Conservation (phyloP, 2,888 invertebrate species). For the Anoncus sp. region DNA sequence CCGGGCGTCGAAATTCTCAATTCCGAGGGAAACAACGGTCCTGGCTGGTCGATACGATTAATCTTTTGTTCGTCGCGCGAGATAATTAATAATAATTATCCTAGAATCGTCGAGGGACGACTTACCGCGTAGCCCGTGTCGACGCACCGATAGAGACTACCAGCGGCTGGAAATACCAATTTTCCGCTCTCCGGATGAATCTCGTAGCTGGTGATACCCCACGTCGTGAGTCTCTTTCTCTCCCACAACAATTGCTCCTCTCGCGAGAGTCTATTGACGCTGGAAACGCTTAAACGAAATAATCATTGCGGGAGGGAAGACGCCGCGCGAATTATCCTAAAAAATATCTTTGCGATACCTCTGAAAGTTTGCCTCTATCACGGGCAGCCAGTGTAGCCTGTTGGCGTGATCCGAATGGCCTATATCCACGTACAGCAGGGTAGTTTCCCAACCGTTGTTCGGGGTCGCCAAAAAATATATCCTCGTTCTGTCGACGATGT, state of each 20-base stretch:
- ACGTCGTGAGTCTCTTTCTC: constrained; percentile 94
- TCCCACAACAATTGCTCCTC: constrained; percentile 97
- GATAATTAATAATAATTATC: too few species aligned
- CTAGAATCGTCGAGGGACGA: too few species aligned
- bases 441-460: constrained; percentile 95
- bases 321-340: too few species aligned
- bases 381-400: constrained; percentile 90
- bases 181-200: constrained; percentile 92
- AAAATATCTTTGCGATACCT: too few species aligned
- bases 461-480: constrained; percentile 96
- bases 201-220: constrained; percentile 98
- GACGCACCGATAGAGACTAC: constrained; percentile 93
- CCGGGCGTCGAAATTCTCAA: constrained; percentile 87
- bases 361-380: constrained; percentile 91
- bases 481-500: constrained; percentile 85
- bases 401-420: constrained; percentile 86
- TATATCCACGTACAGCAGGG: constrained; percentile 94
- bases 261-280: constrained; percentile 88
- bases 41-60: constrained; percentile 84
- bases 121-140: constrained; percentile 89
- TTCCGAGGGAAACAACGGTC: constrained; percentile 88
- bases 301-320: background rate
- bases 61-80: too few species aligned
- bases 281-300: constrained; percentile 79
- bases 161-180: constrained; percentile 95